Evolutionary conservation across 2,113 vertebrate species (phyloP).

Genomic region (Patagioenas fasciata): DNA sequence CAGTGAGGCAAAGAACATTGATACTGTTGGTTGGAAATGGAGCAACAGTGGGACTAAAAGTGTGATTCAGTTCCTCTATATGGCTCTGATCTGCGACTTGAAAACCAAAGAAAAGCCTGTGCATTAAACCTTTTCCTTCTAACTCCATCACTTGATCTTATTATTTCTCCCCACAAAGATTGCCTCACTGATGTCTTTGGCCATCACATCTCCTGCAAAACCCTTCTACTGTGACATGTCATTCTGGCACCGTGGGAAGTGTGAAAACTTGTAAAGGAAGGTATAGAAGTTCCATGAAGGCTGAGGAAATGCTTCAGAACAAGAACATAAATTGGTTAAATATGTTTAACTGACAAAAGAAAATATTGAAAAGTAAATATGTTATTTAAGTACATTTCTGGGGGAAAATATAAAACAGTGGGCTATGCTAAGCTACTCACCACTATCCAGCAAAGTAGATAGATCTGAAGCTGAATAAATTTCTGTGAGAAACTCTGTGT

Average conservation of each 20-base stretch:
- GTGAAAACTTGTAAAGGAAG: background rate
- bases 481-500: background rate
- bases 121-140: background rate
- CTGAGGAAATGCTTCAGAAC: background rate
- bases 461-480: background rate
- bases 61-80: background rate
- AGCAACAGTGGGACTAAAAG: background rate
- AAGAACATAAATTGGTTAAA: background rate
- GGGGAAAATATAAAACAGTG: background rate
- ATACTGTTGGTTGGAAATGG: background rate
- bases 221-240: background rate
- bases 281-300: background rate
- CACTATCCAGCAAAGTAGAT: background rate
- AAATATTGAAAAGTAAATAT: background rate
- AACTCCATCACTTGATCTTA: background rate
- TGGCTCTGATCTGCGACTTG: background rate
- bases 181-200: background rate
- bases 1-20: background rate
- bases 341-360: background rate
- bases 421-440: background rate
- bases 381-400: background rate
- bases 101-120: background rate
- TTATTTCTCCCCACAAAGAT: background rate
- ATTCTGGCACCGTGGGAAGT: background rate
- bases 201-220: background rate